These are phyloP conservation scores for Heliconius hortense DNA, from an alignment of 2,888 invertebrate species.

Conservation along the genomic window DNA sequence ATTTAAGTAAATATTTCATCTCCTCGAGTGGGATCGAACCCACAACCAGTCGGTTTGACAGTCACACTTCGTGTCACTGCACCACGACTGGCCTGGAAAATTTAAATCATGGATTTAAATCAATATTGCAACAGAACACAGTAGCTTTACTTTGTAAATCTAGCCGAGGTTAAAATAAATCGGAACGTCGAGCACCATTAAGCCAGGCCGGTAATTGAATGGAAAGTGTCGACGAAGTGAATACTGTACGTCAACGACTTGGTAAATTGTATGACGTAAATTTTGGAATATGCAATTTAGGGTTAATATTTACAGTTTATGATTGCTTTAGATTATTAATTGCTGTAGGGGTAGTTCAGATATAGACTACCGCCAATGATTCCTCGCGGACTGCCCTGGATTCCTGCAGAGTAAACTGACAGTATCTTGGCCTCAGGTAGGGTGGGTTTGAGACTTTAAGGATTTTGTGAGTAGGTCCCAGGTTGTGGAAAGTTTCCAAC, in stretches of 20 bases:
- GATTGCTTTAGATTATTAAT: not conserved
- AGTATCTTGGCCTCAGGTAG: too few species aligned
- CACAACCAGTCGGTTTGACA: too few species aligned
- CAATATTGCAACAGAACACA: slow-evolving; percentile 3
- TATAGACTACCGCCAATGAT: too few species aligned
- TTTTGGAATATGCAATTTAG: slow-evolving; percentile 9
- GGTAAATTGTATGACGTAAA: not conserved
- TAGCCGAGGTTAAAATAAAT: slow-evolving; percentile 22
- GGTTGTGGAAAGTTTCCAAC: too few species aligned
- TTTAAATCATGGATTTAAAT: not conserved
- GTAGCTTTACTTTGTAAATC: not conserved
- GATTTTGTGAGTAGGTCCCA: too few species aligned
- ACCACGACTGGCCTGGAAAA: too few species aligned
- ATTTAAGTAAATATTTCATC: too few species aligned
- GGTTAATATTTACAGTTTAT: not conserved
- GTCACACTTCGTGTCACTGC: too few species aligned
- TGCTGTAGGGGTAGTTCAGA: not conserved
- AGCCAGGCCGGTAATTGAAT: slow-evolving; percentile 23
- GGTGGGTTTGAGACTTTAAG: too few species aligned
- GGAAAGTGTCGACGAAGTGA: slow-evolving; percentile 21
- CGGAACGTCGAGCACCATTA: slow-evolving; percentile 22
- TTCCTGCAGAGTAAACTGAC: too few species aligned
- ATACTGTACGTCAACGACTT: slow-evolving; percentile 1
- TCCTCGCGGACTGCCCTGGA: too few species aligned
- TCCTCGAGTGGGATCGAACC: too few species aligned